These are phyloP conservation scores for Ifrita kowaldi DNA, from an alignment of 2,113 vertebrate species.

Conservation along the genomic window DNA sequence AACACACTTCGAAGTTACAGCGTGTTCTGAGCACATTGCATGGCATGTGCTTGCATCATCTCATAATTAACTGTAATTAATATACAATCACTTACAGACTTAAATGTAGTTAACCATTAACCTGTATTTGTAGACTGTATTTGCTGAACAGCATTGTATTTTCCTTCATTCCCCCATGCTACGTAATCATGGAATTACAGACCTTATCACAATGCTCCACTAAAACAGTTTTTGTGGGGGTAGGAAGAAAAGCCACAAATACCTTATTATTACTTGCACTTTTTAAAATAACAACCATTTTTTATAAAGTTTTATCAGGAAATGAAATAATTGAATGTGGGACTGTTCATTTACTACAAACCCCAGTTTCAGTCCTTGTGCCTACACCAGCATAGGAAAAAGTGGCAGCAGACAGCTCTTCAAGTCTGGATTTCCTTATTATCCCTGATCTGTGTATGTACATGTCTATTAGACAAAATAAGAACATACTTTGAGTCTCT, in stretches of 20 bases:
- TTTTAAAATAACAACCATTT: rapidly evolving
- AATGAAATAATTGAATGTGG: neutral
- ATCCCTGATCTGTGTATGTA: neutral
- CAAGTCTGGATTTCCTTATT: neutral
- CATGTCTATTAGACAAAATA: neutral
- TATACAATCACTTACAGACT: neutral
- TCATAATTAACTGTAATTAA: conserved; percentile 38
- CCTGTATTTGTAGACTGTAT: neutral
- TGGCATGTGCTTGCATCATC: neutral
- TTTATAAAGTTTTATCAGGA: neutral
- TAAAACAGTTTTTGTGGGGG: neutral
- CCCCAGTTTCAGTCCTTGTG: neutral
- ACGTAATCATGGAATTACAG: neutral
- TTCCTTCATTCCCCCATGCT: neutral
- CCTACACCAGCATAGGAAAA: neutral
- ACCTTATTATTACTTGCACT: neutral
- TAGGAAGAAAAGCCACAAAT: neutral
- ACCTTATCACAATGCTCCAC: neutral
- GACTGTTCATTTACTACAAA: neutral
- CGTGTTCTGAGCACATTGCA: neutral
- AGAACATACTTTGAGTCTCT: neutral
- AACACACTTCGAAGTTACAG: neutral
- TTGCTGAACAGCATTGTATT: conserved; percentile 8
- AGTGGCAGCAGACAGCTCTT: neutral
- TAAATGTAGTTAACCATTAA: conserved; percentile 36